phyloP scores from a whole-genome alignment of 2,888 invertebrate genomes.

The Acanthosepion pharaonis region DNA sequence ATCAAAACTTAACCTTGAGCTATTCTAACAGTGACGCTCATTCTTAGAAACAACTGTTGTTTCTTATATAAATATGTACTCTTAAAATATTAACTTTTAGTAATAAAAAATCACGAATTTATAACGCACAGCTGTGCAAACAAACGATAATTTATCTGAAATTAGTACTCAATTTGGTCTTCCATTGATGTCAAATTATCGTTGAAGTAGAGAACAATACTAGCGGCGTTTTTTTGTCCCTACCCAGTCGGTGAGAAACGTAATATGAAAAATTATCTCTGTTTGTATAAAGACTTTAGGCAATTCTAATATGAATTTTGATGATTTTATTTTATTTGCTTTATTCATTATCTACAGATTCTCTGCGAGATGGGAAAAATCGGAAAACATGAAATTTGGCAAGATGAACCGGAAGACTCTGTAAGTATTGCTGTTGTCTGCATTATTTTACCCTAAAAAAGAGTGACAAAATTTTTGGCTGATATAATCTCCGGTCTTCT shows the following conservation, averaged over 20 bases:
- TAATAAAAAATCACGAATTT: not conserved
- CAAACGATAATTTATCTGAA: not conserved
- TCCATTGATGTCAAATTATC: not conserved
- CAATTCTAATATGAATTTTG: no score
- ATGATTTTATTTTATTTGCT: not conserved
- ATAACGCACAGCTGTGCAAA: not conserved
- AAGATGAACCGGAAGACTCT: slow-evolving; percentile 62
- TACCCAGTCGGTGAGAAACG: no score
- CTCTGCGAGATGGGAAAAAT: slow-evolving; percentile 62
- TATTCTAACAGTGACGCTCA: not conserved
- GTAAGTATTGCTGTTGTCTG: slow-evolving; percentile 43
- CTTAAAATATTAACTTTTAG: not conserved
- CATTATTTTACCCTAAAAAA: no score
- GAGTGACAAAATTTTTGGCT: no score
- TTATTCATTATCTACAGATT: slow-evolving; percentile 52
- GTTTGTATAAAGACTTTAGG: no score
- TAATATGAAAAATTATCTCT: not conserved
- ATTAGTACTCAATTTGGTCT: not conserved
- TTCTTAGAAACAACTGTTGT: not conserved
- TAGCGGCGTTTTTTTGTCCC: not conserved
- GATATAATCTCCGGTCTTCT: no score
- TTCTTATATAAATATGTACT: not conserved
- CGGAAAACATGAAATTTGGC: slow-evolving; percentile 61
- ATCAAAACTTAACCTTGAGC: not conserved
- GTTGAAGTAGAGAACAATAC: not conserved